Base-by-base conservation (phyloP, 92 coral and sea anemone genomes). In the Muricea muricata region DNA sequence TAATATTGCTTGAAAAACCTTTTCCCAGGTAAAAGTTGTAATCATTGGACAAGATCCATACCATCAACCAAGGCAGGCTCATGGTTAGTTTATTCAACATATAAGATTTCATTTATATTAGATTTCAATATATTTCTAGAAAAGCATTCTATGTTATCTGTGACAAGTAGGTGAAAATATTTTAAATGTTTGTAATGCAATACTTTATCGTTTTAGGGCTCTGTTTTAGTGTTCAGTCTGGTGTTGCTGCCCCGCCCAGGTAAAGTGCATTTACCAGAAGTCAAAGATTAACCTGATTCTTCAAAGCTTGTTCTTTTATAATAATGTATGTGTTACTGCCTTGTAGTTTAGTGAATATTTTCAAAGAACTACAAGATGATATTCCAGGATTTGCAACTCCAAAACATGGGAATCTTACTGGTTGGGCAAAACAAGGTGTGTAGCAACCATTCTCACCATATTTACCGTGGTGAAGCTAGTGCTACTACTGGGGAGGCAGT, bases 31-130 rank as follows among this genome's bases (percentile, higher is more conserved):
- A 40, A 97, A 97, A 82, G 99, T 97, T 47, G 99, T 97, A 13
- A 89, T 97, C 32, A 94, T 97, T 77, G 99, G 99, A 7, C 99
- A 97, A 84, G 99, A 97, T 77, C 99, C 99, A 4, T 97, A 97
- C 54, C 99, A 97, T 78, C 98, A 97, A 30, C 99, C 94, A 55
- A 84, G 92, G 79, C 99, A 97, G 81, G 99, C 99, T 41, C 99
- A 97, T 89, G 99, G 98, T 94, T 76, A 58, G 76, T 58, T 13
- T 20, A 25, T 25, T 0, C n/a, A 48, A 12, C 6, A 17, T 20
- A n/a, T n/a, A n/a, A n/a, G n/a, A n/a, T n/a, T n/a, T n/a, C n/a
- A n/a, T n/a, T n/a, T n/a, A n/a, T n/a, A n/a, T n/a, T n/a, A n/a
- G n/a, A n/a, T n/a, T n/a, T n/a, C n/a, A n/a, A n/a, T n/a, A n/a